These are phyloP conservation scores for Lycocorax pyrrhopterus DNA, from an alignment of 2,113 vertebrate genomes.

Conservation along the genomic window DNA sequence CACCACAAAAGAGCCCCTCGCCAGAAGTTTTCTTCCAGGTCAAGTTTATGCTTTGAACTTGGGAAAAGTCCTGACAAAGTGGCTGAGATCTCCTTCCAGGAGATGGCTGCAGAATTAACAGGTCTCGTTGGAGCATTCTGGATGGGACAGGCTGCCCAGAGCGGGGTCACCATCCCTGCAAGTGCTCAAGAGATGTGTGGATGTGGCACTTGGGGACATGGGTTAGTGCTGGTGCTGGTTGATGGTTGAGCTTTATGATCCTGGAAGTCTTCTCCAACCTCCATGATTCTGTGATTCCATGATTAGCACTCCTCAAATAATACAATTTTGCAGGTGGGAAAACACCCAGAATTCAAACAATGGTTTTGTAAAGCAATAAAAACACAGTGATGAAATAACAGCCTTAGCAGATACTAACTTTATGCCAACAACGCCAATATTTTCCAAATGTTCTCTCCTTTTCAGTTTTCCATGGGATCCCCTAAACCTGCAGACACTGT, in stretches of 20 bases:
- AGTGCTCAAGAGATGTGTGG: background rate
- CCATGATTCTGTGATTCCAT: background rate
- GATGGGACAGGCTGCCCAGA: background rate
- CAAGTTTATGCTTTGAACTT: background rate
- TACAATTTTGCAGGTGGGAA: background rate
- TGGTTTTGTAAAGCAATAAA: background rate
- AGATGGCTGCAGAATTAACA: background rate
- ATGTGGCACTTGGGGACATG: background rate
- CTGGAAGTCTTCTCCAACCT: background rate
- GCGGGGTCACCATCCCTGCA: background rate
- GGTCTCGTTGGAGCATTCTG: background rate
- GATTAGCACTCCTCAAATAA: background rate
- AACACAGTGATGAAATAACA: background rate
- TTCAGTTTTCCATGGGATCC: background rate
- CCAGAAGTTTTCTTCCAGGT: background rate
- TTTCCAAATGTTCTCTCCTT: background rate
- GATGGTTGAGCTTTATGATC: fast-evolving
- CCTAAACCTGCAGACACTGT: background rate
- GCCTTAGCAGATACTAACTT: background rate
- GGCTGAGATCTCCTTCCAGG: background rate
- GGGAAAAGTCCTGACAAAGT: background rate
- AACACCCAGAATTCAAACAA: background rate
- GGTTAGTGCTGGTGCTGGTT: background rate
- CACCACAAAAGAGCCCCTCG: fast-evolving
- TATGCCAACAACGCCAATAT: background rate